Percentiles rank a stretch among this genome's conserved stretches.
Evolutionary conservation across 2,113 vertebrate species (phyloP).

Genomic region (Hystrix brachyura): DNA sequence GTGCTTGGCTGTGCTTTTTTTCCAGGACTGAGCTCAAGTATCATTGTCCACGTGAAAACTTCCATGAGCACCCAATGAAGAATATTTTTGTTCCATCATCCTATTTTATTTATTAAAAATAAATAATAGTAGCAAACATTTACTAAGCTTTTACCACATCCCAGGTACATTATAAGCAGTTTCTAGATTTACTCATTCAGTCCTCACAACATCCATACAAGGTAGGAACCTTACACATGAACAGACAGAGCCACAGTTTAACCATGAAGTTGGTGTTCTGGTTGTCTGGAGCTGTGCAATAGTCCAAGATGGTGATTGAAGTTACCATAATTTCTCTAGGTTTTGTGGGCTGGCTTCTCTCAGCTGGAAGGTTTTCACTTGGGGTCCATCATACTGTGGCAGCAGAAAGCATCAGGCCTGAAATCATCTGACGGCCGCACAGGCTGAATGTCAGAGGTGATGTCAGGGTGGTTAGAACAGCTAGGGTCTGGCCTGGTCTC

Average conservation of each 20-base stretch:
- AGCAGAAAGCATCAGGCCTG: neutral
- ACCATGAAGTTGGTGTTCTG: neutral
- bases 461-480: neutral
- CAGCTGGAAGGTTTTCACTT: neutral
- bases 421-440: neutral
- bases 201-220: neutral
- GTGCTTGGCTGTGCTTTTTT: neutral
- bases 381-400: neutral
- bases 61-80: neutral
- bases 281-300: neutral
- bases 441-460: neutral
- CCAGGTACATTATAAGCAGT: neutral
- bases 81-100: neutral
- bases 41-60: neutral
- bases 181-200: neutral
- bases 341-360: neutral
- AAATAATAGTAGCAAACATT: slow-evolving; percentile 1
- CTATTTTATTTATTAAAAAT: slow-evolving; percentile 34
- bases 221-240: neutral
- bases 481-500: rapidly evolving
- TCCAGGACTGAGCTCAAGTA: neutral
- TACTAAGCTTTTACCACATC: neutral
- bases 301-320: neutral
- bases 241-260: neutral
- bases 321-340: neutral